Evolutionary conservation across 1,140 invertebrate species (phyloP).

Genomic region (Neelides sp.): DNA sequence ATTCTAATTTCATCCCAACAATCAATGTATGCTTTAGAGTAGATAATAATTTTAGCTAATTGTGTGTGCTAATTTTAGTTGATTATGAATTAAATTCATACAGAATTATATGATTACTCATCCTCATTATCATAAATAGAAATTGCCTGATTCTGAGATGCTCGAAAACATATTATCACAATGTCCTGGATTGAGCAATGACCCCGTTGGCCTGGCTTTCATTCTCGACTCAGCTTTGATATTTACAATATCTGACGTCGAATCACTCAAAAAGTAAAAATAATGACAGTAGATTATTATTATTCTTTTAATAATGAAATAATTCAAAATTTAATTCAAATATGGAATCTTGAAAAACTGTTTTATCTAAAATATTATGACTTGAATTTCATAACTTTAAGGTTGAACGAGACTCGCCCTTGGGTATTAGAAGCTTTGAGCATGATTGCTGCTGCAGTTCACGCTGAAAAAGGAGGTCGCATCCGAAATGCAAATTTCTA

Average conservation of each 20-base stretch:
- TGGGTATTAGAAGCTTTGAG: slow-evolving; percentile 29
- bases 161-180: slow-evolving; percentile 16
- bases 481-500: no score
- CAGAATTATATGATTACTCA: not conserved
- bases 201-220: slow-evolving; percentile 19
- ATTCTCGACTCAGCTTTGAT: slow-evolving; percentile 18
- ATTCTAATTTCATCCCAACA: slow-evolving; percentile 10
- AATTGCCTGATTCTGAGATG: slow-evolving; percentile 14
- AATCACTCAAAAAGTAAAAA: slow-evolving; percentile 15
- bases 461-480: slow-evolving; percentile 13
- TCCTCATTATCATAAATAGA: slow-evolving; percentile 4
- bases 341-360: not conserved
- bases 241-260: slow-evolving; percentile 12
- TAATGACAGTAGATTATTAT: not conserved
- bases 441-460: slow-evolving; percentile 19
- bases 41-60: not conserved
- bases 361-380: not conserved
- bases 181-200: slow-evolving; percentile 14
- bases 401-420: slow-evolving; percentile 13
- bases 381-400: slow-evolving; percentile 9
- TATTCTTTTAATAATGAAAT: not conserved
- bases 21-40: slow-evolving; percentile 7
- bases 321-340: not conserved
- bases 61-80: not conserved
- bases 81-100: not conserved